Evolutionary conservation across 2,113 vertebrate species (phyloP).

Genomic region (Pagrus major): DNA sequence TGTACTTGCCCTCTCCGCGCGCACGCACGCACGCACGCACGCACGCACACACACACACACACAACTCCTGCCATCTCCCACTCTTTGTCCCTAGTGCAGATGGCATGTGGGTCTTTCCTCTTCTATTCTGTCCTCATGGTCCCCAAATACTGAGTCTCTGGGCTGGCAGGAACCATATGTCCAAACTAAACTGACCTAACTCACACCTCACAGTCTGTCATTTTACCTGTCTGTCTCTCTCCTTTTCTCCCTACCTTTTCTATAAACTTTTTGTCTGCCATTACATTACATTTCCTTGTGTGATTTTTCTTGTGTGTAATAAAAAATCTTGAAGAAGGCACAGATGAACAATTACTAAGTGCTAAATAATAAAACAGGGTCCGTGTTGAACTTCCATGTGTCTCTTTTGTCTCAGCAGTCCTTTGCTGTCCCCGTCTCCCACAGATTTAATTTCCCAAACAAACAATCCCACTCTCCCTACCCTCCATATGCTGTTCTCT

Average conservation of each 20-base stretch:
- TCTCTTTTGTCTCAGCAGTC: conserved; percentile 74
- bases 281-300: neutral
- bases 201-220: conserved; percentile 45
- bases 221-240: neutral
- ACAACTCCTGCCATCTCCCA: conserved; percentile 33
- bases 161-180: conserved; percentile 66
- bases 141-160: conserved; percentile 60
- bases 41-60: conserved; percentile 4
- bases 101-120: conserved; percentile 63
- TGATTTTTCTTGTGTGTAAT: neutral
- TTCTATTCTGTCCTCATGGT: conserved; percentile 64
- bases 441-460: conserved; percentile 35
- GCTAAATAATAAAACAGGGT: conserved; percentile 4
- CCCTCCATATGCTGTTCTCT: conserved; percentile 53
- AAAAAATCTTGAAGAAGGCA: neutral
- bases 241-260: neutral
- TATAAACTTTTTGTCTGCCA: neutral
- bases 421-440: conserved; percentile 36
- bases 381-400: conserved; percentile 47
- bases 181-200: conserved; percentile 51
- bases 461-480: conserved; percentile 56
- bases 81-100: conserved; percentile 70
- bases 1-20: conserved; percentile 24
- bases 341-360: neutral
- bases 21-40: neutral